These are phyloP conservation scores for Dinomys branickii DNA, from an alignment of 2,113 vertebrate species.

Conservation along the genomic window DNA sequence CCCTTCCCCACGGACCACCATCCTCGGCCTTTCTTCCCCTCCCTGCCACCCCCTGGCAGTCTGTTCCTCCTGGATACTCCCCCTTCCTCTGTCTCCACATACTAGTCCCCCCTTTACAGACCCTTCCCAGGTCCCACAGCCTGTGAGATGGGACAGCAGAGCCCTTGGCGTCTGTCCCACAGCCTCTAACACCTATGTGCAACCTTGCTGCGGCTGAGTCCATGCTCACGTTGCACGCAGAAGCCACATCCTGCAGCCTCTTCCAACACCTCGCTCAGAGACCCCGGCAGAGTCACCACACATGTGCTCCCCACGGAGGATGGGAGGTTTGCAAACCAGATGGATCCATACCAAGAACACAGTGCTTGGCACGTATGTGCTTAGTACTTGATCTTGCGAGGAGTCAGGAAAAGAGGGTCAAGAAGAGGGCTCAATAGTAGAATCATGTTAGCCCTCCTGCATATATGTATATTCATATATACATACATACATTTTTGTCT, in stretches of 20 bases:
- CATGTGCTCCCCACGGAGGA: not conserved
- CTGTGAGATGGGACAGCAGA: not conserved
- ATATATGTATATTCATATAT: no score
- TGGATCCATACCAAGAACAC: not conserved
- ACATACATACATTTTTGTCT: no score
- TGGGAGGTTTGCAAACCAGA: not conserved
- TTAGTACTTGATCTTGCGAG: not conserved
- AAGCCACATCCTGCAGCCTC: not conserved
- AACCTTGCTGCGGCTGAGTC: accelerated
- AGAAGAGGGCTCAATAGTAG: no score
- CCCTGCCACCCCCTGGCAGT: not conserved
- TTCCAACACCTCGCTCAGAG: not conserved
- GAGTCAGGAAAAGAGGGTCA: not conserved
- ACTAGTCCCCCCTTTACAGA: not conserved
- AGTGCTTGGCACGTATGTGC: accelerated
- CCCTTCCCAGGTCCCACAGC: no score
- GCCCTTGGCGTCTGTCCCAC: accelerated
- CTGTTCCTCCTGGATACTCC: not conserved
- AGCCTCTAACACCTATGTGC: accelerated
- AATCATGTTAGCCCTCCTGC: no score
- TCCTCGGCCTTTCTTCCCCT: not conserved
- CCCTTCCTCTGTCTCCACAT: not conserved
- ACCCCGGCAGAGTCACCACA: not conserved
- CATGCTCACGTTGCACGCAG: not conserved
- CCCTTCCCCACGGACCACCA: not conserved